Evolutionary conservation across 2,888 invertebrate genomes (phyloP).

Genomic region (Tenthredo notha): DNA sequence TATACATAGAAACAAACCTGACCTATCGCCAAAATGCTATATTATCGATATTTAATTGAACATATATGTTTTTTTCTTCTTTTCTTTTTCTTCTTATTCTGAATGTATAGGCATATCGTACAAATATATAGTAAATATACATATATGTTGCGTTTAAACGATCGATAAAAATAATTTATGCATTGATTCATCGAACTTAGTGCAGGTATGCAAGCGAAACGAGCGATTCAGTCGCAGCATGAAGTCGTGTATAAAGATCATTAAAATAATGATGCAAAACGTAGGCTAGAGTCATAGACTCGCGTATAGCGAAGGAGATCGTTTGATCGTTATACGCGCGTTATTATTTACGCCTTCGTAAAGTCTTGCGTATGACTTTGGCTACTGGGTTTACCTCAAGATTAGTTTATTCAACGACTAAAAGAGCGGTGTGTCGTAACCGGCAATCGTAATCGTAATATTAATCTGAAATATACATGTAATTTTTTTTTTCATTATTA

Average conservation of each 20-base stretch:
- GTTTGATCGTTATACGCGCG: constrained; percentile 44
- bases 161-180: constrained; percentile 9
- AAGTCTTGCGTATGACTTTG: constrained; percentile 13
- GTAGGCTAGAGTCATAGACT: constrained; percentile 25
- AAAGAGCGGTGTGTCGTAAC: not conserved
- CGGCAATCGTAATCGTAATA: not conserved
- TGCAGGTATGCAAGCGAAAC: constrained; percentile 6
- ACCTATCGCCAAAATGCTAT: not conserved
- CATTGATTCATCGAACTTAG: constrained; percentile 4
- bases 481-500: not conserved
- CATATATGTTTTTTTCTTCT: not conserved
- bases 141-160: not conserved
- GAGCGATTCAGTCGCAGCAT: constrained; percentile 10
- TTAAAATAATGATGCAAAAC: constrained; percentile 53
- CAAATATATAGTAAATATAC: not conserved
- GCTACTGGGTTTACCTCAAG: constrained; percentile 33
- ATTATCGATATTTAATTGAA: not conserved
- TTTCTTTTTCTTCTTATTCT: not conserved
- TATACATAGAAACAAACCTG: not conserved
- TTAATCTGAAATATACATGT: not conserved
- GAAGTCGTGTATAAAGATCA: constrained; percentile 41
- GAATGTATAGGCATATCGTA: not conserved
- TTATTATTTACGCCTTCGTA: constrained; percentile 31
- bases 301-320: not conserved
- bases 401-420: constrained; percentile 22